Evolutionary conservation across 2,113 vertebrate genomes (phyloP).

Genomic region (Azemiops feae): DNA sequence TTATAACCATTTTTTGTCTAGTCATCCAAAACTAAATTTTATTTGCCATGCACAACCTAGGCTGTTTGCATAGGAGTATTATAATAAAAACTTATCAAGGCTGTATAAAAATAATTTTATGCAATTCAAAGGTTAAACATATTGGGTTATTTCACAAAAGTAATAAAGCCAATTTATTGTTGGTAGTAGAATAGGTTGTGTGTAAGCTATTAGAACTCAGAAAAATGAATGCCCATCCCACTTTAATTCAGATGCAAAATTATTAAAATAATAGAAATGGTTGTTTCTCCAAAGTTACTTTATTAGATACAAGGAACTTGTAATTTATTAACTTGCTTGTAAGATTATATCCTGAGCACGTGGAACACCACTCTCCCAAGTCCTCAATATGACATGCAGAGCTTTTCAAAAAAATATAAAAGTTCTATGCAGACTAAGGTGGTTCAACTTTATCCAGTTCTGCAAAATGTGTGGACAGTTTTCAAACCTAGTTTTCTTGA

Average conservation of each 20-base stretch:
- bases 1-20: neutral
- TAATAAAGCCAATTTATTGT: neutral
- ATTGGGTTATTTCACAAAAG: neutral
- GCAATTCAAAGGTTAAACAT: neutral
- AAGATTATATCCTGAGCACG: neutral
- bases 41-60: neutral
- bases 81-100: neutral
- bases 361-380: neutral
- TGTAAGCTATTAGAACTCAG: neutral
- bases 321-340: neutral
- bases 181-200: neutral
- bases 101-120: neutral
- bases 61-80: neutral
- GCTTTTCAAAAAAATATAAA: neutral
- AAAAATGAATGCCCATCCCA: neutral
- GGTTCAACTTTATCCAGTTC: neutral
- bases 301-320: neutral
- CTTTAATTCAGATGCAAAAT: neutral
- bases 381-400: neutral
- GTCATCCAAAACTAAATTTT: neutral
- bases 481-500: neutral
- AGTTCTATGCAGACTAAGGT: neutral
- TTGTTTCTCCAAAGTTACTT: neutral
- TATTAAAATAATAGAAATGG: neutral
- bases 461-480: neutral